Evolutionary conservation across 2,888 invertebrate genomes (phyloP).

Genomic region (Megalurothrips usitatus): DNA sequence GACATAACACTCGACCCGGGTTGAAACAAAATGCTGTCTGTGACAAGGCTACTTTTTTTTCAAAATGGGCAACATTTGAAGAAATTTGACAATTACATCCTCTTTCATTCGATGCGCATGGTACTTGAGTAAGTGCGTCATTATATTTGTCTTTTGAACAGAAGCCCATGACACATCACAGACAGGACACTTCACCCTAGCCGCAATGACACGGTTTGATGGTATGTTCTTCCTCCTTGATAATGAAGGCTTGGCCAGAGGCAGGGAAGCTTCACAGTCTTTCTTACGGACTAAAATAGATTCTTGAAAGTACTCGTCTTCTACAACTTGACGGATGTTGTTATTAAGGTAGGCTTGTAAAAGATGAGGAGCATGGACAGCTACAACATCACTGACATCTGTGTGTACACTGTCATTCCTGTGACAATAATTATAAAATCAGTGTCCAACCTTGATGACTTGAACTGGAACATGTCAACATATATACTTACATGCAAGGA

Average conservation of each 20-base stretch:
- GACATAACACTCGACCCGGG: neutral
- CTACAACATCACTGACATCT: neutral
- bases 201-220: neutral
- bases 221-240: neutral
- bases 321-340: neutral
- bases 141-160: neutral
- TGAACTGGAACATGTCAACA: neutral
- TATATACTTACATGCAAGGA: constrained; percentile 4
- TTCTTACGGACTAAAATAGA: neutral
- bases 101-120: neutral
- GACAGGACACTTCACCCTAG: neutral
- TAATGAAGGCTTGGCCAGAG: neutral
- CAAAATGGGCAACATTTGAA: neutral
- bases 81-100: neutral
- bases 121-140: neutral
- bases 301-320: neutral
- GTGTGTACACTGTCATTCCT: neutral
- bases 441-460: neutral
- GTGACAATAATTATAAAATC: neutral
- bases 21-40: neutral
- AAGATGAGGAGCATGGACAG: neutral
- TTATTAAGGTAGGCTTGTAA: neutral
- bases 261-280: neutral
- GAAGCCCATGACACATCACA: neutral
- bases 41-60: too few species aligned